Evolutionary conservation across 2,888 invertebrate species (phyloP).

Genomic region (Margaritifera margaritifera): DNA sequence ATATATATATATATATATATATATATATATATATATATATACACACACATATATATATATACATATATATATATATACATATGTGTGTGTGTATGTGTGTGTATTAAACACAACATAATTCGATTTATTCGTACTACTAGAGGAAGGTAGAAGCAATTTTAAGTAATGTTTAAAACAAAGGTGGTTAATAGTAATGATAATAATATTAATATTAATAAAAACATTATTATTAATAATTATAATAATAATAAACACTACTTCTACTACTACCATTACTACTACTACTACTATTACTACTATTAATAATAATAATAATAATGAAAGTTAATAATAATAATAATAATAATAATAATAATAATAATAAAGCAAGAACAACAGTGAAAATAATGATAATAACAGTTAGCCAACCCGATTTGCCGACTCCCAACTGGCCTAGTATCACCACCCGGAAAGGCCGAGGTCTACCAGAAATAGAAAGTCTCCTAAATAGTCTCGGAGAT

Average conservation of each 20-base stretch:
- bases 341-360: constrained; percentile 13
- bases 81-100: too few relatives aligned
- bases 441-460: constrained; percentile 55
- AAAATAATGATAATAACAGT: background rate
- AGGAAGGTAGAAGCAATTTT: too few relatives aligned
- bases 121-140: too few relatives aligned
- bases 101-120: too few relatives aligned
- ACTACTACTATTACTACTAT: constrained; percentile 15
- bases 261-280: constrained; percentile 10
- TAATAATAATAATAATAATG: too few relatives aligned
- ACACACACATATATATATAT: too few relatives aligned
- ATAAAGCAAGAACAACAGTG: background rate
- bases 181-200: too few relatives aligned
- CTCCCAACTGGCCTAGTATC: constrained; percentile 64
- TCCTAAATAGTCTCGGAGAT: constrained; percentile 35
- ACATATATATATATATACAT: too few relatives aligned
- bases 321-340: background rate
- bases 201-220: constrained; percentile 4
- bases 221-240: too few relatives aligned
- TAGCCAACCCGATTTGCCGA: constrained; percentile 66
- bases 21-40: too few relatives aligned
- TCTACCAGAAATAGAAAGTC: constrained; percentile 40
- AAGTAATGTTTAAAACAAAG: too few relatives aligned
- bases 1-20: too few relatives aligned
- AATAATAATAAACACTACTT: background rate